Evolutionary conservation across 2,888 invertebrate genomes (phyloP).

Genomic region (Epirrita christyi): DNA sequence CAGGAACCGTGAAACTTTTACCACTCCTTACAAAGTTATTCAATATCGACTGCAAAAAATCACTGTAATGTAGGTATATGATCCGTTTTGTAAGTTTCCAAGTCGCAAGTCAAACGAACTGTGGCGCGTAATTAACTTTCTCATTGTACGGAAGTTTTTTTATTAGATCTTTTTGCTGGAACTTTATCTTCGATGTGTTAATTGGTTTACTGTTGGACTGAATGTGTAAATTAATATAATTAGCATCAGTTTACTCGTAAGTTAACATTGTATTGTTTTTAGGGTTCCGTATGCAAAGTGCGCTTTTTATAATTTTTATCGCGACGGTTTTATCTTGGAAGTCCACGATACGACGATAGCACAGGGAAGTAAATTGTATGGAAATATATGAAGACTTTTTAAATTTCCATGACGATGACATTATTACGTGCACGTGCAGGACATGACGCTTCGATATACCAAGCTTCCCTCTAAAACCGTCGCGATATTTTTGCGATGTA

Average conservation of each 20-base stretch:
- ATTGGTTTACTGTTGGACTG: constrained; percentile 16
- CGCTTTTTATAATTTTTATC: too few relatives aligned
- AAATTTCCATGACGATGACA: too few relatives aligned
- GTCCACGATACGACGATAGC: too few relatives aligned
- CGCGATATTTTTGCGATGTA: too few relatives aligned
- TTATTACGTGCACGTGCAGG: too few relatives aligned
- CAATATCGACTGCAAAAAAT: constrained; percentile 30
- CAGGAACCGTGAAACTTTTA: constrained; percentile 12
- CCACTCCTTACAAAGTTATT: constrained; percentile 21
- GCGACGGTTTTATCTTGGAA: too few relatives aligned
- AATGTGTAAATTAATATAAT: neutral
- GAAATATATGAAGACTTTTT: too few relatives aligned
- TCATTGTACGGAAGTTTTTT: constrained; percentile 25
- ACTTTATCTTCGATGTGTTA: constrained; percentile 31
- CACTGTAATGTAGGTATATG: constrained; percentile 21
- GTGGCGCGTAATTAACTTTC: constrained; percentile 44
- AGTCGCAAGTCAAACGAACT: constrained; percentile 39
- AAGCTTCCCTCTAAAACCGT: too few relatives aligned
- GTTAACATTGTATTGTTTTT: neutral
- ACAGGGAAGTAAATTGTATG: too few relatives aligned
- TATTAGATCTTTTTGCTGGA: constrained; percentile 5
- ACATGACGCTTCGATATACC: too few relatives aligned
- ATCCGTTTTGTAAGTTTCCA: constrained; percentile 23
- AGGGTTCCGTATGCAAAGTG: too few relatives aligned
- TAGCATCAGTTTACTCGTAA: neutral